Evolutionary conservation across 2,888 invertebrate species (phyloP), one percentile per base, ranked within the genome.

Genomic region (Noctua janthe): DNA sequence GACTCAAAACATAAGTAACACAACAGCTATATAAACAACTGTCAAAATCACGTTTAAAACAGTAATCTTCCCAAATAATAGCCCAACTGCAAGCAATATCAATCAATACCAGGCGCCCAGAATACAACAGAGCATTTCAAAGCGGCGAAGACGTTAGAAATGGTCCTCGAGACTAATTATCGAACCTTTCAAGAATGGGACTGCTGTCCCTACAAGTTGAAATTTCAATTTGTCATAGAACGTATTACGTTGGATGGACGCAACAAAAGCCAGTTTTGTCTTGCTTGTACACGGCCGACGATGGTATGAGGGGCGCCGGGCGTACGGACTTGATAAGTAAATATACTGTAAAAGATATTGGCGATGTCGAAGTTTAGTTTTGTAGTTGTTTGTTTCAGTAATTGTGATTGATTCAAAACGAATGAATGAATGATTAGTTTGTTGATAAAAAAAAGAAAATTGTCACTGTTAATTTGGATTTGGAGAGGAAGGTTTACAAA

Each of bases 151-250:
- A 80, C 49, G 82, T 82, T 75, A 78, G 74, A 81, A 78, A 80
- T 73, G 54, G 56, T 80, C 59, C 23, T 75, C 64, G 43, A 71
- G 79, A 84, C 86, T 87, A 89, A 90, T 88, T 89, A 91, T 89
- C 89, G 91, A 86, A 87, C 83, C 86, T 85, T 89, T 83, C 77
- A 87, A 87, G 89, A 91, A 90, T 87, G 86, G 88, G 82, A 86
- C 70, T 84, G 86, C 91, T 91, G 94, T 94, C 94, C 88, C 86
- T 80, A 85, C 88, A 90, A 91, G 91, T 93, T 92, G 92, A 93
- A 93, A 91, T 93, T 93, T 90, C 94, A 95, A 95, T 95, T 95
- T 95, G 94, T 95, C 94, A 94, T 94, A 94, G 92, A 93, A 94
- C 92, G 92, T 93, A 95, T 94, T 94, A 94, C 92, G 90, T 85